Conservation (phyloP, 2,113 vertebrate genomes). For the Cinclus cinclus region DNA sequence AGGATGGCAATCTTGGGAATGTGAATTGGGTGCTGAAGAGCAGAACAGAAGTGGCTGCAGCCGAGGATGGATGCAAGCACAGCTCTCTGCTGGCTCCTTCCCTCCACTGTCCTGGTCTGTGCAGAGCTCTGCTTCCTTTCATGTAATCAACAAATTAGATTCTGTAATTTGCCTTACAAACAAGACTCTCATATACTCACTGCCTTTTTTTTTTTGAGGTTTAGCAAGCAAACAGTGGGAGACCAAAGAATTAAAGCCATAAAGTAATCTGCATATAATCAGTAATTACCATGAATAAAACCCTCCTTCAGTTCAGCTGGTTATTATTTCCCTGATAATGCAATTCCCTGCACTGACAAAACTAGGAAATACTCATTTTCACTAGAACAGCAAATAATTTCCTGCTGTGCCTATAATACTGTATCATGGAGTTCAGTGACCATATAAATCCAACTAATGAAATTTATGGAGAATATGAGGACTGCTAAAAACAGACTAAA, state of each 20-base stretch:
- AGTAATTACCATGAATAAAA: constrained; percentile 58
- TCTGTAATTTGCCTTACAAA: constrained; percentile 30
- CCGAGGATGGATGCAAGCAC: background rate
- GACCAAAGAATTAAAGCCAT: constrained; percentile 56
- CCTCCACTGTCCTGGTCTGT: accelerated
- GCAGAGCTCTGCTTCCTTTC: background rate
- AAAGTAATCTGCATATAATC: constrained; percentile 58
- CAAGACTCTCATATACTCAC: background rate
- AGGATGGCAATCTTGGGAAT: background rate
- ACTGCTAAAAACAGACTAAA: background rate
- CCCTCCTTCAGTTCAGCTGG: constrained; percentile 31
- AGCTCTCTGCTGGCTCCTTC: background rate
- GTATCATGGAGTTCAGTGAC: constrained; percentile 47
- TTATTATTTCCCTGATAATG: constrained; percentile 41
- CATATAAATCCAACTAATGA: constrained; percentile 59
- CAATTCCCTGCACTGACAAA: constrained; percentile 24
- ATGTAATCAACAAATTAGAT: constrained; percentile 22
- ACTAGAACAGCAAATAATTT: constrained; percentile 59
- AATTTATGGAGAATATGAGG: constrained; percentile 25
- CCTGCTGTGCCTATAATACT: constrained; percentile 34
- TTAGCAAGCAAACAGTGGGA: constrained; percentile 61
- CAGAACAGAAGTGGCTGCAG: background rate
- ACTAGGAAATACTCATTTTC: constrained; percentile 50
- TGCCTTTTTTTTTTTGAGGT: background rate
- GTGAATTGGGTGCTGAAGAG: background rate